Evolutionary conservation across 2,888 invertebrate species (phyloP).

Genomic region (Blastobasis adustella): DNA sequence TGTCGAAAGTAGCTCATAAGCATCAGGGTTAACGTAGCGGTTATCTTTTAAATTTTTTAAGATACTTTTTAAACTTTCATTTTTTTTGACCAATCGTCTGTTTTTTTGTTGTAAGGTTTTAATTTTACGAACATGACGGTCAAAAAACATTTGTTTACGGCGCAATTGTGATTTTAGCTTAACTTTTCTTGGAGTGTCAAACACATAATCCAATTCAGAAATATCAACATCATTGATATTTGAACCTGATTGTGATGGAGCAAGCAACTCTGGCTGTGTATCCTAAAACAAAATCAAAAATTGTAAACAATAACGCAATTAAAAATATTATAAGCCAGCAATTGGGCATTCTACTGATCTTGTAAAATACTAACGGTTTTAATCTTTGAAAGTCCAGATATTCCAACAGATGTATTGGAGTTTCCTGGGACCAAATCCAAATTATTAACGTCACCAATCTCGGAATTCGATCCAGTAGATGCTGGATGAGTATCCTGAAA

Average conservation of each 20-base stretch:
- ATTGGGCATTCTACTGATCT: too few relatives aligned
- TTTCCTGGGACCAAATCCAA: too few relatives aligned
- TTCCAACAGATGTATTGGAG: too few relatives aligned
- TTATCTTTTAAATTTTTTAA: constrained; percentile 5
- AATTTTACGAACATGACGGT: neutral
- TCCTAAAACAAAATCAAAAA: constrained; percentile 17
- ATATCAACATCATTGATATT: neutral
- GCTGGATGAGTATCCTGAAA: too few relatives aligned
- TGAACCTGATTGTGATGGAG: neutral
- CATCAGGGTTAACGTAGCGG: constrained; percentile 7
- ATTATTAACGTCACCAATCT: too few relatives aligned
- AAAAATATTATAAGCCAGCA: neutral
- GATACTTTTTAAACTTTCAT: constrained; percentile 8
- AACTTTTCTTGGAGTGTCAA: constrained; percentile 2
- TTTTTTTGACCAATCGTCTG: neutral
- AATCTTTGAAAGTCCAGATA: too few relatives aligned
- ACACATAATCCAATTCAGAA: neutral
- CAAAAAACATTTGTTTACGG: neutral
- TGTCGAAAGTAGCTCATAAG: constrained; percentile 2
- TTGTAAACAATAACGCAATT: neutral
- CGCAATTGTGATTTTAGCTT: neutral
- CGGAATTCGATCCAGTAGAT: too few relatives aligned
- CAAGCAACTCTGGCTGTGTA: constrained; percentile 24
- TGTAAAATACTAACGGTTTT: too few relatives aligned
- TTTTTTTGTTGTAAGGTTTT: neutral